Conservation (phyloP, 2,113 vertebrate species). For the Oxyruncus cristatus region DNA sequence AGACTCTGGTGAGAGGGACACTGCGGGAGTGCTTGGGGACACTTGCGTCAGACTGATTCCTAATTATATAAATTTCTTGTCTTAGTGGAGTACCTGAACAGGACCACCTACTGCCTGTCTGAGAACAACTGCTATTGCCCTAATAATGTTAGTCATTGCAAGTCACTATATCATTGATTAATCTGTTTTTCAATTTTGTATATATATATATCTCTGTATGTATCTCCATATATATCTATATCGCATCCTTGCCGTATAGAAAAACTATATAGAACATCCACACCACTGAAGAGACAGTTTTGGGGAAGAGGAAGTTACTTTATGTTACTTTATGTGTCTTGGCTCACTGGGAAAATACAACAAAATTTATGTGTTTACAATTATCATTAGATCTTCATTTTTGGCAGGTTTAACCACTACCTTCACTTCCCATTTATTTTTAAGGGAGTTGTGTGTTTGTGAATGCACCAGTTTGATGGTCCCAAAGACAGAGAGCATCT, state of each 20-base stretch:
- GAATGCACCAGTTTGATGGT: not conserved
- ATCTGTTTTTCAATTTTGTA: not conserved
- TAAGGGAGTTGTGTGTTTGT: not conserved
- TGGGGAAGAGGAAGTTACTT: not conserved
- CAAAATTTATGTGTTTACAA: not conserved
- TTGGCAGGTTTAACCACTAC: not conserved
- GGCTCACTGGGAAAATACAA: not conserved
- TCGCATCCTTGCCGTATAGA: not conserved
- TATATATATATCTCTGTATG: accelerated
- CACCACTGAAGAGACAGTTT: not conserved
- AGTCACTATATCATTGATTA: not conserved
- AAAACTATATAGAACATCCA: not conserved
- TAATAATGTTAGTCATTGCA: not conserved
- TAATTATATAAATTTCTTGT: not conserved
- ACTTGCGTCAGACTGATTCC: not conserved
- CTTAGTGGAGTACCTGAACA: not conserved
- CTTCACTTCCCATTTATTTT: conserved; percentile 26
- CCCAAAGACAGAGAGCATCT: conserved; percentile 32
- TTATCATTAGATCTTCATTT: conserved; percentile 6
- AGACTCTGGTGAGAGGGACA: not conserved
- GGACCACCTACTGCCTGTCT: not conserved
- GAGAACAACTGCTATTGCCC: not conserved
- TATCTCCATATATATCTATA: accelerated
- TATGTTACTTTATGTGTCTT: not conserved
- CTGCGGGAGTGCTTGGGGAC: not conserved